Evolutionary conservation across 2,797 vertebrate species (phyloP), one percentile per base, ranked within the genome.

Genomic region (Bovichtus diacanthus): DNA sequence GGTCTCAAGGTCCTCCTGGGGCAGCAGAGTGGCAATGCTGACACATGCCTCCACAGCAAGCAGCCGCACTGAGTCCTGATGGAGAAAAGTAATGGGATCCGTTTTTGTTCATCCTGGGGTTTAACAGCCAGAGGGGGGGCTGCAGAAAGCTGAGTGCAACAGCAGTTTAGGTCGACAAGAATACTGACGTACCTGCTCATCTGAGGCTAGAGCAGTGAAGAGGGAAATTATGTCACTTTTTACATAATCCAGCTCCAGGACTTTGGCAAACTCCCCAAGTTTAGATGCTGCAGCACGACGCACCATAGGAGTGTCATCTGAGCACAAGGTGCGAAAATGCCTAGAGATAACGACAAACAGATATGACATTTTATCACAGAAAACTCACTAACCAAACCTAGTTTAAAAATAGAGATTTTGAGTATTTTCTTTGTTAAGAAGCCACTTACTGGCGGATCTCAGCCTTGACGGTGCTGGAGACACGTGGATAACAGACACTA

Each of bases 11-110:
- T 97, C 97, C 78, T 97, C 96, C 76, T 96, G 96, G 65, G 96
- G 95, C 79, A 97, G 90, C 77, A 97, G 92, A 27, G 96, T 96
- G 61, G 97, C 96, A 61, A 98, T 97, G 81, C 95, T 97, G 55
- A 98, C 97, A 68, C 96, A 97, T 49, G 97, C 97, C 86, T 98
- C 96, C 68, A 97, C 96, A 2, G 96, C 97, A 58, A 97, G 86
- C 25, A 98, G 93, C 7, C 97, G 95, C 76, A 97, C 97, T 3
- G 97, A 97, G 93, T 97, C 96, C 96, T 97, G 84, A 60, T 13
- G 29, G 43, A 61, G 38, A 78, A 23, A 60, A 29, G 6, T 10
- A 77, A 65, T 3, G 1, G 18, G 2, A 74, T 72, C 25, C 77
- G 29, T 68, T 23, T 25, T 23, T 25, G 21, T 34, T 9, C 53